Evolutionary conservation across 2,888 invertebrate species (phyloP).

Genomic region (Arge pagana): DNA sequence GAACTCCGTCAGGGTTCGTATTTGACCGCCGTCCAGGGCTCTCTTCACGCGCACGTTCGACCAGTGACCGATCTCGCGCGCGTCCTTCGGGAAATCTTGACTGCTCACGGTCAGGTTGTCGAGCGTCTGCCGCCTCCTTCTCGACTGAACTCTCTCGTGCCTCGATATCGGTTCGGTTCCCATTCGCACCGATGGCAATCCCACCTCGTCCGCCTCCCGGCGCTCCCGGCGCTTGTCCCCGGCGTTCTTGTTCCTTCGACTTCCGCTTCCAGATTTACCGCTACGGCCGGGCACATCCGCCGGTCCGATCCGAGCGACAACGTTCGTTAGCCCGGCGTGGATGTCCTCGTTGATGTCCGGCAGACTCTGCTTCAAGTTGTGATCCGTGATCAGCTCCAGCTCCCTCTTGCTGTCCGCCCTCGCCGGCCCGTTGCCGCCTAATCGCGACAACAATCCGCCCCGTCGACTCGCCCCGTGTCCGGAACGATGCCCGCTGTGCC

Average conservation of each 20-base stretch:
- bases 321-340: conserved; percentile 29
- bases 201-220: conserved; percentile 3
- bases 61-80: conserved; percentile 33
- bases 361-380: conserved; percentile 25
- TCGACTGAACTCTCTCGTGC: conserved; percentile 23
- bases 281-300: not conserved
- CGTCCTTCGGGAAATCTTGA: conserved; percentile 6
- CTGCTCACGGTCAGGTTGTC: not conserved
- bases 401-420: no score
- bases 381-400: no score
- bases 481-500: no score
- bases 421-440: no score
- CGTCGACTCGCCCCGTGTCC: not conserved
- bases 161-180: conserved; percentile 3
- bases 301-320: conserved; percentile 24
- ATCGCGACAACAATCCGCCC: no score
- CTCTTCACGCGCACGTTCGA: conserved; percentile 33
- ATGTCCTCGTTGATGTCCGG: conserved; percentile 34
- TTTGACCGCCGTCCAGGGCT: conserved; percentile 27
- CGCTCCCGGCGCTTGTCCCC: no score
- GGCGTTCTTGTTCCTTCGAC: no score
- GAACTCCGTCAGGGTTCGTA: conserved; percentile 36
- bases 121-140: conserved; percentile 15
- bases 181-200: no score
- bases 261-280: not conserved